Percentiles rank a stretch among this genome's conserved stretches.
phyloP scores from a whole-genome alignment of 2,797 vertebrate species.

The Acomys russatus region DNA sequence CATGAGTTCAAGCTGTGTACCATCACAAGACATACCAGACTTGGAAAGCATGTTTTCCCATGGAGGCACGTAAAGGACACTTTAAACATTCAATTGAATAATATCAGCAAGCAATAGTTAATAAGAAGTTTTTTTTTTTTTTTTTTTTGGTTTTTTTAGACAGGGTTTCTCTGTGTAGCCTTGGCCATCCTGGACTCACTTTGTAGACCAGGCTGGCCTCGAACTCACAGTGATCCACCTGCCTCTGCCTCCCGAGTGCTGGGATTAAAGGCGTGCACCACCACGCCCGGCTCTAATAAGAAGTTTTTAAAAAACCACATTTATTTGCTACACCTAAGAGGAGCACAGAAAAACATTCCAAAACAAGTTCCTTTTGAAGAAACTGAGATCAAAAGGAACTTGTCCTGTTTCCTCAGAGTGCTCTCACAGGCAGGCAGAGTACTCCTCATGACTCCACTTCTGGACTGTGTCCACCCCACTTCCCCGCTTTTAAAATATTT shows the following conservation, averaged over 20 bases:
- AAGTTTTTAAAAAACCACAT: too few species aligned
- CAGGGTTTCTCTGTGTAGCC: too few species aligned
- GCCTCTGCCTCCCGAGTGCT: too few species aligned
- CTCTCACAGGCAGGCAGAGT: background rate
- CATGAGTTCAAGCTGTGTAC: background rate
- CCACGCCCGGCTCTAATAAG: too few species aligned
- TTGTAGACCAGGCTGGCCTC: too few species aligned
- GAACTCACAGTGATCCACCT: too few species aligned
- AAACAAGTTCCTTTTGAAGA: background rate
- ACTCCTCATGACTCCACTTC: background rate
- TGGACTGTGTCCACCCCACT: background rate
- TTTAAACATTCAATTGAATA: background rate
- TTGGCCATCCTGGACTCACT: too few species aligned
- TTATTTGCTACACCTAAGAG: background rate
- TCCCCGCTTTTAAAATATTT: background rate
- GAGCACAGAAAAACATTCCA: background rate
- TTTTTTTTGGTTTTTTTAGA: too few species aligned
- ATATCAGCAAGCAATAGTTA: background rate
- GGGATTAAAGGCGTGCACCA: too few species aligned
- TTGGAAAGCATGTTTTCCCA: background rate
- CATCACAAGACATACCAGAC: background rate
- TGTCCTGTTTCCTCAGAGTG: background rate
- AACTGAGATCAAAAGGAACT: background rate
- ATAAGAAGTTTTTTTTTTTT: too few species aligned
- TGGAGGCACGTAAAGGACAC: background rate